These are phyloP conservation scores for Tipula unca DNA, from an alignment of 2,888 invertebrate species.

Conservation along the genomic window DNA sequence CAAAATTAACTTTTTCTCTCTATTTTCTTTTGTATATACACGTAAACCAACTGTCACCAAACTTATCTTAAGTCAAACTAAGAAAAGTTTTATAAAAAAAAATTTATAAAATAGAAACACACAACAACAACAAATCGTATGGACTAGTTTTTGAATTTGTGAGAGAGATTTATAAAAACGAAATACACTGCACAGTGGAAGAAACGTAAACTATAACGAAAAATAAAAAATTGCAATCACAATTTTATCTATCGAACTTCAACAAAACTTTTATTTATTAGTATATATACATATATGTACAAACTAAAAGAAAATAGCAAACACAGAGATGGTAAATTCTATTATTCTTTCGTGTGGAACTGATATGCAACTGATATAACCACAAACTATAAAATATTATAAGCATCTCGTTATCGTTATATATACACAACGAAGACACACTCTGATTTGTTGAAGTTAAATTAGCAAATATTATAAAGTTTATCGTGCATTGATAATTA, in stretches of 20 bases:
- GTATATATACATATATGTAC: background rate
- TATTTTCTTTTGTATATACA: background rate
- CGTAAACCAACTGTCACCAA: background rate
- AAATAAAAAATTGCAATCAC: background rate
- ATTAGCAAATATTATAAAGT: background rate
- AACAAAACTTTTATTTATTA: background rate
- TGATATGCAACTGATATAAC: background rate
- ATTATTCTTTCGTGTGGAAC: background rate
- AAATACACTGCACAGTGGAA: background rate
- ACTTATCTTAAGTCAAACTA: constrained; percentile 8
- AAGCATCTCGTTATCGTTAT: background rate
- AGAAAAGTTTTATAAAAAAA: background rate
- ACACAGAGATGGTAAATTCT: background rate
- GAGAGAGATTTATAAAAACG: background rate
- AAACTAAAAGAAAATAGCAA: background rate
- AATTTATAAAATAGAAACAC: background rate
- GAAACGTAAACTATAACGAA: background rate
- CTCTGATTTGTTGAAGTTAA: background rate
- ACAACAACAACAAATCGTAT: background rate
- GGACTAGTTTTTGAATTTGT: background rate
- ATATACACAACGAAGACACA: background rate
- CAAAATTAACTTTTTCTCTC: background rate
- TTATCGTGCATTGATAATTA: background rate
- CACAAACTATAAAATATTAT: too few relatives aligned
- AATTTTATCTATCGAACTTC: background rate